phyloP scores from a whole-genome alignment of 2,797 vertebrate genomes.

The Odontamblyopus lacepedii region DNA sequence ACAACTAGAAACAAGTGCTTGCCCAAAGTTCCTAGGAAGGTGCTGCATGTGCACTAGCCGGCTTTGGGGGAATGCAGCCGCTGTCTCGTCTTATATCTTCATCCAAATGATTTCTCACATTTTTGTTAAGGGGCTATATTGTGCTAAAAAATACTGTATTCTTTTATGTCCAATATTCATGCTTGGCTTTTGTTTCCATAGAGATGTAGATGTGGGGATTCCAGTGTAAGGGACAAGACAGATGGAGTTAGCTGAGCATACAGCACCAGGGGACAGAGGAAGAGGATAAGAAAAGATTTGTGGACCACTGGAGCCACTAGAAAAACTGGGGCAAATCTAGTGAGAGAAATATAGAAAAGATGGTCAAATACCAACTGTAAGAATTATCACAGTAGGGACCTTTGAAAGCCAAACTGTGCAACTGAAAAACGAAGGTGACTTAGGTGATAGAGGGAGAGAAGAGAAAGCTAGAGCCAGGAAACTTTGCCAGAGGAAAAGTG shows the following conservation, averaged over 20 bases:
- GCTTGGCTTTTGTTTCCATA: not conserved
- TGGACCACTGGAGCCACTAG: constrained; percentile 24
- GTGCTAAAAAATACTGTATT: not conserved
- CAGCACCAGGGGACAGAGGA: not conserved
- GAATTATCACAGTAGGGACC: constrained; percentile 8
- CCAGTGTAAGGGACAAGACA: constrained; percentile 6
- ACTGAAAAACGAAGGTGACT: constrained; percentile 4
- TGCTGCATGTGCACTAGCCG: no score
- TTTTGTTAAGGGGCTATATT: not conserved
- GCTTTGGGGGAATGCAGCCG: no score
- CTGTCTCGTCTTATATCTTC: no score
- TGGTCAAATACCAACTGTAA: constrained; percentile 8
- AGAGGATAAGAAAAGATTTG: constrained; percentile 17
- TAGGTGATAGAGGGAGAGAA: constrained; percentile 2
- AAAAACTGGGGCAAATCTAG: constrained; percentile 43
- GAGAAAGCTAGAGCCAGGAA: constrained; percentile 24
- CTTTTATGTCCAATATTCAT: not conserved
- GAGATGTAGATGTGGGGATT: not conserved
- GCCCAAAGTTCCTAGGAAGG: no score
- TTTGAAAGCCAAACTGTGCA: not conserved
- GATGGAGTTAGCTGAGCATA: constrained; percentile 3
- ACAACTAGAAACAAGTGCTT: no score
- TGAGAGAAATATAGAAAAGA: constrained; percentile 5
- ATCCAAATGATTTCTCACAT: no score
- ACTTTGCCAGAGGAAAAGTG: constrained; percentile 34